Conservation (phyloP, 2,888 invertebrate genomes). For the Tortrix viridana region DNA sequence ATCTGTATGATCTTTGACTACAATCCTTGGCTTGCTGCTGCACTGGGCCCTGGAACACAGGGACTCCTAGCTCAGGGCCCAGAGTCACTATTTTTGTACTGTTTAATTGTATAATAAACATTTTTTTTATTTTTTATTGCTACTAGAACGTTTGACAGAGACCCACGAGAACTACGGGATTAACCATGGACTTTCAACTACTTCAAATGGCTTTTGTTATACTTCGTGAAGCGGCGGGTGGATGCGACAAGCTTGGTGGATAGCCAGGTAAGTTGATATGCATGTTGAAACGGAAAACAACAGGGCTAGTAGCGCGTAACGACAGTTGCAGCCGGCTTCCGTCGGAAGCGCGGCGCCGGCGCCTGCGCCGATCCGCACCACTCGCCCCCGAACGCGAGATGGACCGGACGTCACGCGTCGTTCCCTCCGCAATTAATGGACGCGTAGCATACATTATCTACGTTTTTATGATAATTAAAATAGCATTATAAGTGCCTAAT, state of each 20-base stretch:
- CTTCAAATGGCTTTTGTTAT: too few species aligned
- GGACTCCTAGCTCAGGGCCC: too few species aligned
- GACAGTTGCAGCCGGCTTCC: slow-evolving; percentile 78
- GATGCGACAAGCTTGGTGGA: neutral
- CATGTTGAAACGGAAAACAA: slow-evolving; percentile 54
- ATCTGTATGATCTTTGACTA: too few species aligned
- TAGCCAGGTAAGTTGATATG: slow-evolving; percentile 30
- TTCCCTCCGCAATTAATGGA: slow-evolving; percentile 24
- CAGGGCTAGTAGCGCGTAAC: slow-evolving; percentile 68
- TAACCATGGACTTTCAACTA: too few species aligned
- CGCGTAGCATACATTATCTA: slow-evolving; percentile 29
- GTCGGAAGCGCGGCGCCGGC: slow-evolving; percentile 76
- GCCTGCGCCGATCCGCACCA: slow-evolving; percentile 50
- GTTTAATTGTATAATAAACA: too few species aligned
- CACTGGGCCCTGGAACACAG: too few species aligned
- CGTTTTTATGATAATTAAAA: slow-evolving; percentile 33
- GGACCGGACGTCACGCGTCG: slow-evolving; percentile 21
- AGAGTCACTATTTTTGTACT: too few species aligned
- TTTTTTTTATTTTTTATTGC: too few species aligned
- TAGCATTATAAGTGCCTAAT: slow-evolving; percentile 30
- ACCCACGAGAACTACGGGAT: too few species aligned
- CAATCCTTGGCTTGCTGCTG: too few species aligned
- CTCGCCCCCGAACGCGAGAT: slow-evolving; percentile 7
- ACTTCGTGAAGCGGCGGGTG: too few species aligned
- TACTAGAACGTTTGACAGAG: too few species aligned